Evolutionary conservation across 2,888 invertebrate genomes (phyloP).

Genomic region (Rhogogaster chlorosoma): DNA sequence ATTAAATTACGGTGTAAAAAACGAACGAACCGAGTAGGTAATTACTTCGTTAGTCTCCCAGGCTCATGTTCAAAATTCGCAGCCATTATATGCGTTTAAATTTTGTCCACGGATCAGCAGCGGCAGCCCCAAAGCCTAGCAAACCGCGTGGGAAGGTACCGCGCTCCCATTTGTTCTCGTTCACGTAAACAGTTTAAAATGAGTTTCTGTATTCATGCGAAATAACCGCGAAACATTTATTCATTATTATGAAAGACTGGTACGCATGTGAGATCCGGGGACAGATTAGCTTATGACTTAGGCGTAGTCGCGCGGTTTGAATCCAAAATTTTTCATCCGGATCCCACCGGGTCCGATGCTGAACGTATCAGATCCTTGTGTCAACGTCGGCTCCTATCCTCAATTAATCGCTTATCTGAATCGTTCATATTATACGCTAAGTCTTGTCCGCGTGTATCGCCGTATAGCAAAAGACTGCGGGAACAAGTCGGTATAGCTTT

Average conservation of each 20-base stretch:
- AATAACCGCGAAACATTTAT: conserved; percentile 58
- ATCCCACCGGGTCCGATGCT: background rate
- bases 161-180: conserved; percentile 68
- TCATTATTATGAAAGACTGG: conserved; percentile 58
- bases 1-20: conserved; percentile 4
- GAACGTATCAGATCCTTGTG: background rate
- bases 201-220: conserved; percentile 63
- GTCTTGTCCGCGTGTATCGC: background rate
- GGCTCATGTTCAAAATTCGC: background rate
- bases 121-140: conserved; percentile 17
- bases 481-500: conserved; percentile 37
- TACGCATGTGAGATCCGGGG: conserved; percentile 56
- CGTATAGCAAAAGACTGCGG: background rate
- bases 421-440: background rate
- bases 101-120: conserved; percentile 27
- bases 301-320: conserved; percentile 43
- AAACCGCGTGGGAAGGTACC: conserved; percentile 72
- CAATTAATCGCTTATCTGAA: conserved; percentile 30
- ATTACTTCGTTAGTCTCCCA: background rate
- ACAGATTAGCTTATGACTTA: conserved; percentile 53
- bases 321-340: conserved; percentile 50
- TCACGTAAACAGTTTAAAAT: conserved; percentile 24
- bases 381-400: conserved; percentile 4
- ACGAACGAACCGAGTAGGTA: background rate
- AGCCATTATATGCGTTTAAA: background rate